Evolutionary conservation across 2,797 vertebrate genomes (phyloP).

Genomic region (Pempheris klunzingeri): DNA sequence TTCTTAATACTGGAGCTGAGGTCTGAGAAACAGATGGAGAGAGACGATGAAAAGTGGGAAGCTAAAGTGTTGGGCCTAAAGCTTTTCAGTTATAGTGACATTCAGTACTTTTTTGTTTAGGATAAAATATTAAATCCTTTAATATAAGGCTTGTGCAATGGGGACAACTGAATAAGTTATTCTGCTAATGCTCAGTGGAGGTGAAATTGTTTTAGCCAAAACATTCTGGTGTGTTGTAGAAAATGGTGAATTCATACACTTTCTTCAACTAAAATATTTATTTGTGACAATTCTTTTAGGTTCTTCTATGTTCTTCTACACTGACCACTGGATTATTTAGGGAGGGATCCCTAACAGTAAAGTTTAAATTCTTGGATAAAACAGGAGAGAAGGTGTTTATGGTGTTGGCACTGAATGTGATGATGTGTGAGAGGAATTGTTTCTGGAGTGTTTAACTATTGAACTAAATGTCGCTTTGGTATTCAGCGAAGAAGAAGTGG

Average conservation of each 20-base stretch:
- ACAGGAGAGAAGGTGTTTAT: fast-evolving
- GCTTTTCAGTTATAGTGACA: not conserved
- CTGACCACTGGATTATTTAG: not conserved
- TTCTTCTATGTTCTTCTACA: not conserved
- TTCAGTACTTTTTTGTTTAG: not conserved
- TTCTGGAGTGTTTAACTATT: not conserved
- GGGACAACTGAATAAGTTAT: not conserved
- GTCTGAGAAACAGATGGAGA: slow-evolving; percentile 12
- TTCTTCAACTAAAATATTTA: not conserved
- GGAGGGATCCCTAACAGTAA: not conserved
- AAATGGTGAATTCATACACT: not conserved
- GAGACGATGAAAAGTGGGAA: not conserved
- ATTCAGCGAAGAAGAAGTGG: not conserved
- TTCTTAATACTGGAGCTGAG: slow-evolving; percentile 25
- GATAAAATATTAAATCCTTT: not conserved
- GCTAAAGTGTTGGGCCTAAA: not conserved
- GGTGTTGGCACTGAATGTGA: not conserved
- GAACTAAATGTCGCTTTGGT: not conserved
- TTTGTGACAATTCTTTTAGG: not conserved
- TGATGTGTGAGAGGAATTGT: slow-evolving; percentile 2
- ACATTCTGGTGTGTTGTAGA: not conserved
- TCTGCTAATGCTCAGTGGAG: not conserved
- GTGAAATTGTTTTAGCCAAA: not conserved
- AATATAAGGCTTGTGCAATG: not conserved
- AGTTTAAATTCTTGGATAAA: not conserved